Evolutionary conservation across 2,797 vertebrate species (phyloP).

Genomic region (Hemitrygon akajei): DNA sequence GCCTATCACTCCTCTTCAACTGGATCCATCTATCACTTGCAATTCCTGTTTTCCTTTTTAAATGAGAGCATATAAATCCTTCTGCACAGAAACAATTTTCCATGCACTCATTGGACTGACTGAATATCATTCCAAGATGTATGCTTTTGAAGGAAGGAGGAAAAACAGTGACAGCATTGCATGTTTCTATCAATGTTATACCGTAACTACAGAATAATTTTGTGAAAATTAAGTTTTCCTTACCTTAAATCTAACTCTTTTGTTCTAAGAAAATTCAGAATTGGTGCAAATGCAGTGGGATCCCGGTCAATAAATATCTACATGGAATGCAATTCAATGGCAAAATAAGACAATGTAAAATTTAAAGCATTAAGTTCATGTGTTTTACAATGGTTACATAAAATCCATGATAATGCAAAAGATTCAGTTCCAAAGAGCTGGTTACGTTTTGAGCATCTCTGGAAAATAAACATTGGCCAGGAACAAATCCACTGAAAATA

Average conservation of each 20-base stretch:
- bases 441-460: background rate
- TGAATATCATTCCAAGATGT: background rate
- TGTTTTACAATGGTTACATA: background rate
- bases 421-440: background rate
- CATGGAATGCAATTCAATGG: slow-evolving; percentile 43
- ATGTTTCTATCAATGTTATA: background rate
- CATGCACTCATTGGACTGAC: background rate
- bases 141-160: background rate
- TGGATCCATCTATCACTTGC: too few relatives aligned
- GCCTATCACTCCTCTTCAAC: too few relatives aligned
- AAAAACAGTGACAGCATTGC: background rate
- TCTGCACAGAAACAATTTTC: background rate
- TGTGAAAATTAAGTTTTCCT: slow-evolving; percentile 42
- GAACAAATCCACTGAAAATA: background rate
- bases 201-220: background rate
- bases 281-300: slow-evolving; percentile 92
- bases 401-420: background rate
- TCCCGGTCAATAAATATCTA: slow-evolving; percentile 99
- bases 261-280: slow-evolving; percentile 96
- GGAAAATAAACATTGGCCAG: background rate
- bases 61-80: background rate
- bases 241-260: slow-evolving; percentile 95
- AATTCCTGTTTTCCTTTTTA: background rate
- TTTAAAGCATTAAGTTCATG: background rate
- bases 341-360: background rate